Evolutionary conservation across 2,113 vertebrate genomes (phyloP), one percentile per base, ranked within the genome.

Genomic region (Rallus limicola): DNA sequence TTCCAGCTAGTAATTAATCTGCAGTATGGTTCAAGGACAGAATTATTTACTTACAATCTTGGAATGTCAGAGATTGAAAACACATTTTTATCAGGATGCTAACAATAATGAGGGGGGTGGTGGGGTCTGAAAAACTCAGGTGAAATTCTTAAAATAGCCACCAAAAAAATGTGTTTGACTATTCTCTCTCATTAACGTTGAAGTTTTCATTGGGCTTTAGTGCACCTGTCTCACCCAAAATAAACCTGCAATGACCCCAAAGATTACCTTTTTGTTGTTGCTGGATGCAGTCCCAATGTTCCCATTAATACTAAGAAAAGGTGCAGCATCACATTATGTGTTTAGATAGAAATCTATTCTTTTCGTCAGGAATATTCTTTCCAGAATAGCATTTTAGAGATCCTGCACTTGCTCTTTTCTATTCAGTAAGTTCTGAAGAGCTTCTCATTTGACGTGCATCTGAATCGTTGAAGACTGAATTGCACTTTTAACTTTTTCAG

Each of bases 41-140:
- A 95, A 93, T 93, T 97, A 96, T 97, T 97, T 97, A 88, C 96
- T 96, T 92, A 78, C 6, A 77, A 44, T 89, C 87, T 96, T 77
- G 86, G 85, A 90, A 91, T 78, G 56, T 62, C 0, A 0, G 86
- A 88, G 80, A 90, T 83, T 31, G 63, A 92, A 90, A 96, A 79
- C 91, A 93, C 83, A 94, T 96, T 95, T 78, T 60, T 77, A 76
- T 48, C 24, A 56, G 56, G 83, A 62, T 36, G 74, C 8, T 82
- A 93, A 77, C 63, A 88, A 56, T 88, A 78, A 34, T 36, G 42
- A 71, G 40, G 69, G 36, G 46, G 68, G 55, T 64, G n/a, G 56
- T 88, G 77, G 90, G 55, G 52, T 74, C 77, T 90, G 42, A 91
- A 82, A 40, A 95, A 77, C 63, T 88, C 88, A 91, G 92, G 91